Evolutionary conservation across 2,113 vertebrate genomes (phyloP), one percentile per base, ranked within the genome.

Genomic region (Hemichromis elongatus): DNA sequence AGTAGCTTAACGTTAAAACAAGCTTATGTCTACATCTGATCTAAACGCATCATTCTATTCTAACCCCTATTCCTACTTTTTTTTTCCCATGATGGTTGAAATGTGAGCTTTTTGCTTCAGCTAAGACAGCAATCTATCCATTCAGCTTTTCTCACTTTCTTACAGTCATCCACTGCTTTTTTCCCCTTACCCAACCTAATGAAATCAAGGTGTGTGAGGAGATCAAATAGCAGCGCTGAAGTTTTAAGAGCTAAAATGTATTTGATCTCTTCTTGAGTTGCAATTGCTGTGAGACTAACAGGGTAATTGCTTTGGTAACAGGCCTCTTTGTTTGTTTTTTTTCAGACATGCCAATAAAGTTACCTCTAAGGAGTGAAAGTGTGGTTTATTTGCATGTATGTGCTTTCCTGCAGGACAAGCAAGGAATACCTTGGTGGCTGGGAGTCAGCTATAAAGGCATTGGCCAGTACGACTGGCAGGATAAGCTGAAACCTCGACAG

Each of bases 371-470:
- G 88, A 86, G 55, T 37, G 68, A 75, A 75, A 75, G 45, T 52
- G 70, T 52, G 45, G 45, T 75, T n/a, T 52, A 75, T 52, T 75
- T 73, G 26, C 85, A 54, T 80, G 63, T 70, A 68, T 84, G 10
- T 77, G 63, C 85, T 79, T 7, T 93, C 90, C 93, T 94, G 79
- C 94, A 99, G 99, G 99, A 99, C 95, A 99, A 99, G 94, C 98
- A 99, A 94, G 98, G 97, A 88, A 96, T 99, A 87, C 99, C 98
- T 0, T 99, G 99, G 99, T 99, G 99, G 99, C 96, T 99, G 90
- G 99, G 99, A 86, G 97, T 99, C 92, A 97, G 98, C 94, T 99
- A 97, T 93, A 99, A 98, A 97, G 99, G 99, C 94, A 98, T 99
- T 1, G 97, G 97, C 90, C 99, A 99, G 89, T 99, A 98, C 92